Conservation (phyloP, 64 coral and sea anemone species). For the Porites lutea region DNA sequence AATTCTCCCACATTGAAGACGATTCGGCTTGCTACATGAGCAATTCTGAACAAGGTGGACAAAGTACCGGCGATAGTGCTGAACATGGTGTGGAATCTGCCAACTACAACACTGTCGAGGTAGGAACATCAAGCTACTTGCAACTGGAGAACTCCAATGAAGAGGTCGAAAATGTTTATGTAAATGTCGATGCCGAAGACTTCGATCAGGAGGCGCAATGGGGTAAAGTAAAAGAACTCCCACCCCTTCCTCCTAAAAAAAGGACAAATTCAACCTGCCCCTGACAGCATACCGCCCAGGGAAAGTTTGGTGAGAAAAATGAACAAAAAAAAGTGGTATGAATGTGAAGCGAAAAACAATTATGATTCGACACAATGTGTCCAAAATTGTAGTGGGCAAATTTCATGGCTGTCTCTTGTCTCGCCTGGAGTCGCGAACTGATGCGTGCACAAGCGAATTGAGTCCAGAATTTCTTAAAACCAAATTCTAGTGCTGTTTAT, state of each 20-base stretch:
- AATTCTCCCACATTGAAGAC: background rate
- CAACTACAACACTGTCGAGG: background rate
- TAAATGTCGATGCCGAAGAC: background rate
- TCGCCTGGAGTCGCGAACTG: too few species aligned
- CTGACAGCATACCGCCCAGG: background rate
- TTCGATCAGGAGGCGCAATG: background rate
- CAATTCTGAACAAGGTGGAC: background rate
- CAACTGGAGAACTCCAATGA: constrained; percentile 2
- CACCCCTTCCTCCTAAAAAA: background rate
- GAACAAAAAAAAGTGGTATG: too few species aligned
- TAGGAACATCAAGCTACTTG: background rate
- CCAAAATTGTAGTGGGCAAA: too few species aligned
- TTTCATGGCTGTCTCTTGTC: too few species aligned
- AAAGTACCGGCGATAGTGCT: too few species aligned
- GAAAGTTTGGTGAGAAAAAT: background rate
- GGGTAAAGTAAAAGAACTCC: background rate
- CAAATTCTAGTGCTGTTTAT: too few species aligned
- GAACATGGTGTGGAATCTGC: background rate
- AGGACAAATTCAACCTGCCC: background rate
- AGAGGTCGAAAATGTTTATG: background rate
- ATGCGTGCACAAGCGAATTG: too few species aligned
- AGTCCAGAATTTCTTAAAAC: too few species aligned
- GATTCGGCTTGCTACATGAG: background rate
- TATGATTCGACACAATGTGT: too few species aligned
- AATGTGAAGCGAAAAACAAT: too few species aligned